Percentiles rank a stretch among this genome's conserved stretches.
Evolutionary conservation across 2,888 invertebrate species (phyloP).

Genomic region (Habrosyne pyritoides): DNA sequence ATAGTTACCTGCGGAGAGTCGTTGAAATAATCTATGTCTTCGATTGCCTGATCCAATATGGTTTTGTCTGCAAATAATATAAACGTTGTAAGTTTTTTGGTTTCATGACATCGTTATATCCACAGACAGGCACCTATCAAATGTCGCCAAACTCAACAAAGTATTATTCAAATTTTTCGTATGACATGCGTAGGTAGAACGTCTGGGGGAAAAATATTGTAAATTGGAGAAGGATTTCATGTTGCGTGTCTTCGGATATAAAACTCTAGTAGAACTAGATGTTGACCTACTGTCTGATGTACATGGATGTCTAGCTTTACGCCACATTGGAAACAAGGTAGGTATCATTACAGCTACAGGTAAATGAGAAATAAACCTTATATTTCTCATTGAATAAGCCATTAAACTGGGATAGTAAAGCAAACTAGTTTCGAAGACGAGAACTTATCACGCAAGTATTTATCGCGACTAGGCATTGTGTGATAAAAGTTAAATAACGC

Average conservation of each 20-base stretch:
- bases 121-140: conserved; percentile 12
- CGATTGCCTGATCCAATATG: conserved; percentile 86
- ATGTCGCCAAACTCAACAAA: background rate
- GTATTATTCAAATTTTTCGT: background rate
- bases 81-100: conserved; percentile 35
- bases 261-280: no score
- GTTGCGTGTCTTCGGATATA: background rate
- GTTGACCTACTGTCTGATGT: no score
- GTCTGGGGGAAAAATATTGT: background rate
- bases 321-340: no score
- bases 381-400: background rate
- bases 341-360: background rate
- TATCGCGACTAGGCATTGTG: conserved; percentile 53
- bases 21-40: conserved; percentile 85
- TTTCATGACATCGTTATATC: conserved; percentile 23
- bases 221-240: background rate
- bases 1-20: conserved; percentile 80
- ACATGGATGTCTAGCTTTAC: no score
- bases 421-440: conserved; percentile 29
- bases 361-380: no score
- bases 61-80: conserved; percentile 85
- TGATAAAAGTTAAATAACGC: conserved; percentile 67
- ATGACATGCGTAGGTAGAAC: background rate
- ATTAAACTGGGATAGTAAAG: conserved; percentile 8
- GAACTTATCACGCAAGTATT: conserved; percentile 45